phyloP scores from a whole-genome alignment of 2,797 vertebrate species.

The Sphenopsis melanotis region DNA sequence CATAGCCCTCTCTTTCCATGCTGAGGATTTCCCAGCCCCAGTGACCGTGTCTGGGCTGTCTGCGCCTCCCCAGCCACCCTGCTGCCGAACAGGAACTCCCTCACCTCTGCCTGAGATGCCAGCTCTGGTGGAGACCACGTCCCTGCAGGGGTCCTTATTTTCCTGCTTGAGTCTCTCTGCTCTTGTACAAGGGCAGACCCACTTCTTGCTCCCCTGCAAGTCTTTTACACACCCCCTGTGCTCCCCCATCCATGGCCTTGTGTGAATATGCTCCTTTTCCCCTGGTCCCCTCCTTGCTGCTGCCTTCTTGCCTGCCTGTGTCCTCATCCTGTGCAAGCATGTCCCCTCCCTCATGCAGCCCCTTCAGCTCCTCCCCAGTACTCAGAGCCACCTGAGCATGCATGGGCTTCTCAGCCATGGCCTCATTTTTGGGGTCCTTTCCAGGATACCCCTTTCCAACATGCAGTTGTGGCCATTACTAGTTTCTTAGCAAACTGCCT shows the following conservation, averaged over 20 bases:
- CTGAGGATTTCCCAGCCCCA: slow-evolving; percentile 23
- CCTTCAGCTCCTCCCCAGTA: background rate
- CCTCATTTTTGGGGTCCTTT: background rate
- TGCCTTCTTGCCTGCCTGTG: background rate
- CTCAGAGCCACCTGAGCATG: background rate
- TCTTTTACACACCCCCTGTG: fast-evolving
- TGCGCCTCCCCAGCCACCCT: background rate
- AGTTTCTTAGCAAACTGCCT: background rate
- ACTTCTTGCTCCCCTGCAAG: background rate
- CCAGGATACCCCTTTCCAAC: background rate
- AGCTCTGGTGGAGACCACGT: background rate
- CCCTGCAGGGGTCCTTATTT: background rate
- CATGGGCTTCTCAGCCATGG: background rate
- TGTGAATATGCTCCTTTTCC: background rate
- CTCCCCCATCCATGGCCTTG: background rate
- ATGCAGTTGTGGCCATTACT: background rate
- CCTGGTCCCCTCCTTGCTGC: fast-evolving
- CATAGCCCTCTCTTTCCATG: background rate
- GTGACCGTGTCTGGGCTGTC: background rate
- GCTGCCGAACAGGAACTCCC: background rate
- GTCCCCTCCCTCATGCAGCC: background rate
- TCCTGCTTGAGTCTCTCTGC: background rate
- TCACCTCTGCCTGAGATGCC: background rate
- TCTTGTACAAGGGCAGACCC: background rate
- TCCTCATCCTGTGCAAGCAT: background rate